Evolutionary conservation across 2,888 invertebrate species (phyloP).

Genomic region (Dermolepida albohirtum): DNA sequence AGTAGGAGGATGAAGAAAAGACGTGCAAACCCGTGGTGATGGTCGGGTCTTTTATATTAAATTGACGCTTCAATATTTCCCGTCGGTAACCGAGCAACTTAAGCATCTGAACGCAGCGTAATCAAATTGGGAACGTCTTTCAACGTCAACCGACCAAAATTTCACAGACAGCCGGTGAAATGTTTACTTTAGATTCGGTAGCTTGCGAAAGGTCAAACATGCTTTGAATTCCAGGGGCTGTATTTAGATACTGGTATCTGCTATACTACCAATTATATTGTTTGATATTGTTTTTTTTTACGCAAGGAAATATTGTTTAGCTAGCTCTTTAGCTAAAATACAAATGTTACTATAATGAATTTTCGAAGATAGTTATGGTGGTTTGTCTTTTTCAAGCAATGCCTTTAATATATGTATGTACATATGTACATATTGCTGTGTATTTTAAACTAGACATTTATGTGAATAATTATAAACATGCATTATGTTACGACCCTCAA

Average conservation of each 20-base stretch:
- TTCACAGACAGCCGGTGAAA: neutral
- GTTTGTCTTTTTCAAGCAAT: too few species aligned
- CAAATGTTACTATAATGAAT: too few species aligned
- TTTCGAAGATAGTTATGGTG: too few species aligned
- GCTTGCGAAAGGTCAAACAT: slow-evolving; percentile 11
- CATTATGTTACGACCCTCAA: too few species aligned
- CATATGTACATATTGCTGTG: too few species aligned
- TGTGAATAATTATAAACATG: too few species aligned
- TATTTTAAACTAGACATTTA: too few species aligned
- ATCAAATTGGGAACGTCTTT: neutral
- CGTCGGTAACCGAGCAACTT: slow-evolving; percentile 2
- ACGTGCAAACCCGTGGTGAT: slow-evolving; percentile 1
- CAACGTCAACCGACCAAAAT: neutral
- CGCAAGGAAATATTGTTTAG: too few species aligned
- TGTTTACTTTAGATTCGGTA: slow-evolving; percentile 14
- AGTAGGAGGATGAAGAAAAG: neutral
- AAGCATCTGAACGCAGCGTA: neutral
- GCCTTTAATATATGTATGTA: too few species aligned
- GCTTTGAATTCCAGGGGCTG: neutral
- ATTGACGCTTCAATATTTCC: slow-evolving; percentile 7
- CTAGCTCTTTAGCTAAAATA: too few species aligned
- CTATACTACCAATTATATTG: too few species aligned
- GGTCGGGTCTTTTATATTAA: neutral
- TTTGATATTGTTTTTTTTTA: neutral
- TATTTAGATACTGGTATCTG: too few species aligned